Evolutionary conservation across 2,888 invertebrate genomes (phyloP).

Genomic region (Neoascia interrupta): DNA sequence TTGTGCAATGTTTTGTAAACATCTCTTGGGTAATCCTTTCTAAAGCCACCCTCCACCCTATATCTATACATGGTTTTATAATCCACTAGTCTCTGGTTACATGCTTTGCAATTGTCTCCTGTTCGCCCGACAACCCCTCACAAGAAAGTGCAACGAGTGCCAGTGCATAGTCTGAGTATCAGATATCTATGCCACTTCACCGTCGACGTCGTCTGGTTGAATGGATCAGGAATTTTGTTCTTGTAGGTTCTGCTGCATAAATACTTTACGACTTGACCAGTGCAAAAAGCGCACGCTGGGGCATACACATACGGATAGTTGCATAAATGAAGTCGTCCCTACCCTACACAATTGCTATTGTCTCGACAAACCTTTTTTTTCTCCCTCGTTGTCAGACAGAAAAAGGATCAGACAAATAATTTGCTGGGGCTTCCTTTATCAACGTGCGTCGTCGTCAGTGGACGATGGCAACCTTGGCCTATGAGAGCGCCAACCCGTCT

Average conservation of each 20-base stretch:
- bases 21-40: conserved; percentile 63
- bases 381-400: neutral
- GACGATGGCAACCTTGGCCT: conserved; percentile 61
- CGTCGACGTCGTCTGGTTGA: conserved; percentile 24
- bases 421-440: conserved; percentile 56
- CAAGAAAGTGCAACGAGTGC: conserved; percentile 55
- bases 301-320: conserved; percentile 29
- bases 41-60: conserved; percentile 5
- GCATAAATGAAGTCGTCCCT: too few relatives aligned
- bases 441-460: too few relatives aligned
- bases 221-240: conserved; percentile 30
- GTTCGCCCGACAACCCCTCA: conserved; percentile 4
- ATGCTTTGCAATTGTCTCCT: conserved; percentile 54
- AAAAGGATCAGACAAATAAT: conserved; percentile 22
- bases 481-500: conserved; percentile 2
- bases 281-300: conserved; percentile 19
- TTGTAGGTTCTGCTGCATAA: conserved; percentile 25
- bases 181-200: conserved; percentile 39
- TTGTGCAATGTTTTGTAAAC: conserved; percentile 68
- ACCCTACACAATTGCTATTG: conserved; percentile 63
- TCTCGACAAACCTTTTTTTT: conserved; percentile 20
- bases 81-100: conserved; percentile 55
- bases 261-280: conserved; percentile 50
- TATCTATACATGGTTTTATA: conserved; percentile 34
- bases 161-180: conserved; percentile 34